Evolutionary conservation across 2,797 vertebrate genomes (phyloP).

Genomic region (Poeciliopsis presidionis): DNA sequence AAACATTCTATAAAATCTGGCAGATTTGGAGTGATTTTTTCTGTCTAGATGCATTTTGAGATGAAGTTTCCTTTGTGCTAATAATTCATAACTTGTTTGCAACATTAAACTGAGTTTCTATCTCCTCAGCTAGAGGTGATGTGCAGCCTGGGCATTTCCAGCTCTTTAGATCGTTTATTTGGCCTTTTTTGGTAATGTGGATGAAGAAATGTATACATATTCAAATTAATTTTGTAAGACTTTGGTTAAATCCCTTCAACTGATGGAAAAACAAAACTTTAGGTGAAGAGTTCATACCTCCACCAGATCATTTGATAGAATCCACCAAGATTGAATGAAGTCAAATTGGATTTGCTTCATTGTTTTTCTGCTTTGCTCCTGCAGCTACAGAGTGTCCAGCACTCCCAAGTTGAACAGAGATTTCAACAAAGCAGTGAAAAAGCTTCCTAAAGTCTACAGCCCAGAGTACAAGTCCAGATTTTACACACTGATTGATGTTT

Average conservation of each 20-base stretch:
- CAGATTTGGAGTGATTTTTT: neutral
- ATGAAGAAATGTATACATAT: neutral
- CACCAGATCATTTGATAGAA: neutral
- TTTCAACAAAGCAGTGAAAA: conserved; percentile 73
- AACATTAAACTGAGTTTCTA: neutral
- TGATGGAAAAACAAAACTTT: neutral
- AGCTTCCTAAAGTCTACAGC: conserved; percentile 79
- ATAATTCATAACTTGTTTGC: neutral
- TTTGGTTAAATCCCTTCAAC: neutral
- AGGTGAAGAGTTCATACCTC: neutral
- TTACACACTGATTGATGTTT: conserved; percentile 80
- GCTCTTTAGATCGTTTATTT: neutral
- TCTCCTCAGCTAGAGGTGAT: neutral
- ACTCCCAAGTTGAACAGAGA: conserved; percentile 69
- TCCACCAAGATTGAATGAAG: neutral
- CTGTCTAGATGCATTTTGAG: neutral
- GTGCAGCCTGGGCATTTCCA: neutral
- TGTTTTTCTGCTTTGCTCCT: neutral
- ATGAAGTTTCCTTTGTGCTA: neutral
- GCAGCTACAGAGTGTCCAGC: conserved; percentile 78
- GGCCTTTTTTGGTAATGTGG: neutral
- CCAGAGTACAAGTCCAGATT: conserved; percentile 62
- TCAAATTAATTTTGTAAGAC: neutral
- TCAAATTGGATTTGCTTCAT: neutral
- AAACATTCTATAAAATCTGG: neutral